A percentile compares a stretch with the other conserved stretches of the same genome.
These are phyloP conservation scores for Unio delphinus DNA, from an alignment of 2,888 invertebrate species.

Conservation along the genomic window DNA sequence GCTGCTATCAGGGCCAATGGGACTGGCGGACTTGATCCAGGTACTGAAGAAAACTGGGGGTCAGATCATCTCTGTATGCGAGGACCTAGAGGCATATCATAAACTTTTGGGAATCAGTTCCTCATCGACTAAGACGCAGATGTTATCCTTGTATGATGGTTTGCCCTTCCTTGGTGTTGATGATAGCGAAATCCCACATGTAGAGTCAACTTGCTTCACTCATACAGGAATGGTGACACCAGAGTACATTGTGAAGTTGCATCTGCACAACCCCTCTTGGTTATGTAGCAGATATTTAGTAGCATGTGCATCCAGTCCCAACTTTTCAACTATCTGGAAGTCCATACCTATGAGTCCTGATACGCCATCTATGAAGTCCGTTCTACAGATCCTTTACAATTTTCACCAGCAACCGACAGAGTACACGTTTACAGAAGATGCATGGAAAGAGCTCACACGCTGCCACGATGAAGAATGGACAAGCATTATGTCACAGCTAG, in stretches of 20 bases:
- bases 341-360: constrained; percentile 4
- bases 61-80: constrained; percentile 23
- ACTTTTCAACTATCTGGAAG: constrained; percentile 11
- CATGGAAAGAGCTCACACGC: constrained; percentile 30
- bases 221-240: constrained; percentile 33
- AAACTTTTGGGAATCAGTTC: constrained; percentile 6
- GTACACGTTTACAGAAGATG: constrained; percentile 30
- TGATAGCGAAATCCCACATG: constrained; percentile 20
- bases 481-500: constrained; percentile 32
- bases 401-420: constrained; percentile 20
- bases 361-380: constrained; percentile 11
- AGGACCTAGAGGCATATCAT: constrained; percentile 21
- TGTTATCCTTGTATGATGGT: constrained; percentile 27
- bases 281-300: constrained; percentile 29
- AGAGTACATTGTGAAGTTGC: constrained; percentile 26
- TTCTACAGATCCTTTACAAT: constrained; percentile 23
- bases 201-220: constrained; percentile 21
- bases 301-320: constrained; percentile 27
- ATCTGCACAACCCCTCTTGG: constrained; percentile 23
- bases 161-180: constrained; percentile 23
- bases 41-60: constrained; percentile 23
- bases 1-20: constrained; percentile 13
- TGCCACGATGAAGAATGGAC: constrained; percentile 40
- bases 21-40: constrained; percentile 9
- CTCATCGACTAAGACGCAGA: background rate